Conservation (phyloP, 2,888 invertebrate genomes). For the Euzophera pinguis region DNA sequence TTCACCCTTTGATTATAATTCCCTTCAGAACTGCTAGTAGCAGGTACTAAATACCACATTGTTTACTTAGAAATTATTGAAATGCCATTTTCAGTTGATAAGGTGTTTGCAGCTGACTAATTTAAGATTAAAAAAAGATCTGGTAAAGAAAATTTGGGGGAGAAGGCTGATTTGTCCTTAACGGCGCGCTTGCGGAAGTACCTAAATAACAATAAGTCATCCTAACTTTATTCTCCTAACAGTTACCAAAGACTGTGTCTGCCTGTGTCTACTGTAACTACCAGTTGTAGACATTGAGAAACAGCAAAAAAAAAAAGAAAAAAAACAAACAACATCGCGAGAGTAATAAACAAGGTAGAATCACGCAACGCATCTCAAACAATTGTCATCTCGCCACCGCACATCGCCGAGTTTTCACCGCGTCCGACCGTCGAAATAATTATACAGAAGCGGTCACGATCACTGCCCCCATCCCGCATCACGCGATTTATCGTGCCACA, state of each 20-base stretch:
- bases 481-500: slow-evolving; percentile 66
- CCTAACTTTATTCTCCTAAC: too few species aligned
- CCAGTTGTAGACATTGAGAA: too few species aligned
- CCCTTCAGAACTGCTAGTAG: slow-evolving; percentile 28
- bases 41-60: background rate
- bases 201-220: too few species aligned
- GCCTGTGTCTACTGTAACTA: too few species aligned
- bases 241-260: too few species aligned
- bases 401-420: slow-evolving; percentile 5
- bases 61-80: slow-evolving; percentile 11
- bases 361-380: slow-evolving; percentile 12
- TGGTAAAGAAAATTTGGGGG: too few species aligned
- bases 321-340: background rate
- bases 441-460: slow-evolving; percentile 31
- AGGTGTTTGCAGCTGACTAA: too few species aligned
- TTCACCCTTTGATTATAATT: slow-evolving; percentile 61
- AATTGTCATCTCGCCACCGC: slow-evolving; percentile 14
- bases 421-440: slow-evolving; percentile 11
- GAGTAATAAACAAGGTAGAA: background rate
- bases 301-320: too few species aligned
- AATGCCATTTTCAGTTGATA: background rate
- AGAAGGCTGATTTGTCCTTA: too few species aligned
- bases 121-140: too few species aligned
- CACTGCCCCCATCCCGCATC: slow-evolving; percentile 42
- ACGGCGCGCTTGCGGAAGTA: too few species aligned